Evolutionary conservation across 1,140 invertebrate genomes (phyloP), one percentile per base, ranked within the genome.

Genomic region (Paraescarpia echinospica): DNA sequence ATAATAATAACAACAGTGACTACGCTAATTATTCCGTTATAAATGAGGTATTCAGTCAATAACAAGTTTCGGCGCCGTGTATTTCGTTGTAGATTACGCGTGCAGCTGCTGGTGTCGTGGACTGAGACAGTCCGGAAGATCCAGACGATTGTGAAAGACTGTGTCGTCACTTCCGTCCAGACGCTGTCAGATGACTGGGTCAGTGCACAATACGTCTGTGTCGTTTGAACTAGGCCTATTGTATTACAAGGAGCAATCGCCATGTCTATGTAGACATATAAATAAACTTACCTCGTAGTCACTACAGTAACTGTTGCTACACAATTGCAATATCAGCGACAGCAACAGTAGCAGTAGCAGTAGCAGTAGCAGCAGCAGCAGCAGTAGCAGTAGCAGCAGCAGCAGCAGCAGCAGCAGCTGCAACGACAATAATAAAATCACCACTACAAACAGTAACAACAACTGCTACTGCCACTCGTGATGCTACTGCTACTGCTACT

Each of bases 21-120:
- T 27, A 77, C 59, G 59, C 22, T 77, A 18, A 22, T 77, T 77
- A 12, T 77, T 77, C 18, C 48, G 18, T 51, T 51, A 18, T 77
- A 41, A 91, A 18, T 48, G 9, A 14, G 34, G 33, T 91, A 34
- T n/a, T 48, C 12, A 0, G 31, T 91, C 14, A 48, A 48, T 91
- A 33, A 91, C 8, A n/a, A 91, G 14, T 35, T 18, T 14, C 31
- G 48, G 18, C 91, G 33, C 18, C 18, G n/a, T 35, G 35, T 91
- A 31, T 92, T 33, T 34, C 18, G 34, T 33, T 8, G 34, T 27
- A 93, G 92, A 88, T 88, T 93, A 33, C 91, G 91, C 22, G 89
- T 93, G 1, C 92, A 93, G 41, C 88, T 93, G 92, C 48, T 93
- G 12, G 89, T 90, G 14, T 93, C 93, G 34, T 93, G 93, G 93